A percentile compares a stretch with the other conserved stretches of the same genome.
These are phyloP conservation scores for Drosophila auraria DNA, from an alignment of 1,140 invertebrate species.

Conservation along the genomic window DNA sequence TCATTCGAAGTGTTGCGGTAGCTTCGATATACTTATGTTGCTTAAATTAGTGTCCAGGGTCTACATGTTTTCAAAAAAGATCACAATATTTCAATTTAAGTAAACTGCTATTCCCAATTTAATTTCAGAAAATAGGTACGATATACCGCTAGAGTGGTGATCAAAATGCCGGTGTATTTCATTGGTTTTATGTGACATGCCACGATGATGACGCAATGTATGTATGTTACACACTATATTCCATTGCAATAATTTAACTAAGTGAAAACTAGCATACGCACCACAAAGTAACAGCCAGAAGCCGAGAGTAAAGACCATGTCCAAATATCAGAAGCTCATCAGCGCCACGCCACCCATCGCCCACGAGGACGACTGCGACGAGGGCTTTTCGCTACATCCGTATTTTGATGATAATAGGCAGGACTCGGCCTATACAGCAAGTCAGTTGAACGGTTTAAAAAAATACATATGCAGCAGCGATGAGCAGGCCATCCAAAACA, in stretches of 20 bases:
- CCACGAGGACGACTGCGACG: conserved; percentile 65
- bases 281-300: conserved; percentile 22
- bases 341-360: conserved; percentile 35
- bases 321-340: conserved; percentile 78
- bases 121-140: not conserved
- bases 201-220: not conserved
- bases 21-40: too few species aligned
- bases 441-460: not conserved
- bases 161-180: not conserved
- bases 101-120: not conserved
- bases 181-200: conserved; percentile 31
- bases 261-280: conserved; percentile 7
- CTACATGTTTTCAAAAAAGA: not conserved
- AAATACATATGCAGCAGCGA: conserved; percentile 6
- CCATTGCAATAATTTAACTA: conserved; percentile 26
- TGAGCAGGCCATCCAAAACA: conserved; percentile 30
- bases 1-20: not conserved
- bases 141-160: not conserved
- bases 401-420: conserved; percentile 57
- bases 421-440: conserved; percentile 5
- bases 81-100: not conserved
- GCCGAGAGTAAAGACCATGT: conserved; percentile 43
- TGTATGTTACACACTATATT: conserved; percentile 38
- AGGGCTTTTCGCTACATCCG: conserved; percentile 48
- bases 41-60: not conserved